Base-by-base conservation (phyloP, 2,113 vertebrate species). In the Spilogale gracilis region DNA sequence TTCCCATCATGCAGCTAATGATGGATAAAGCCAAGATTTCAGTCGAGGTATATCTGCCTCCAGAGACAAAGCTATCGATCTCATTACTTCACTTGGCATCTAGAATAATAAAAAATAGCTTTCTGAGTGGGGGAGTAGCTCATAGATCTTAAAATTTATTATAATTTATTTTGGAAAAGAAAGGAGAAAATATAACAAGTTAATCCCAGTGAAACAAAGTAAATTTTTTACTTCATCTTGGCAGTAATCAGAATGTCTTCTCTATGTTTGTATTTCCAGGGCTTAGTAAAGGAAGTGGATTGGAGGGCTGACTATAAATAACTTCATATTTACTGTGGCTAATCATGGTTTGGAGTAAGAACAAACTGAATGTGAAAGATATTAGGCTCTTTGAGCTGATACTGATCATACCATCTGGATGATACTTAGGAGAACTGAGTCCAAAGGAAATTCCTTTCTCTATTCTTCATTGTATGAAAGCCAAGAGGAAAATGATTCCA, bases 401-500 rank as follows among this genome's bases (percentile, higher is more conserved):
- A 58, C 38, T 61, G 54, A 88, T 82, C 89, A 54, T 78, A 30
- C 18, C 89, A 94, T 80, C 65, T 97, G 86, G 9, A 23, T 18
- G 88, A 87, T 60, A 54, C 79, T 94, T 83, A 86, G 23, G 56
- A 92, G 30, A 74, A 61, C 9, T 54, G 56, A 94, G 74, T 90
- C 78, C 61, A 38, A 11, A 58, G 3, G 45, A 95, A 96, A 63
- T 58, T 43, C 30, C 52, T 43, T 32, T 96, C 32, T 95, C 74
- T 54, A 80, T 54, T 65, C 67, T 81, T 98, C 18, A 54, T 43
- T 91, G 69, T 27, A 60, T 85, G 79, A 94, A 88, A 86, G 80
- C 60, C 45, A 95, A 90, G 48, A 67, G 67, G 60, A 65, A 97
- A 97, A 95, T 78, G 1, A 71, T 65, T 94, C 96, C 60, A 63